Evolutionary conservation across 2,888 invertebrate species (phyloP).

Genomic region (Pecten maximus): DNA sequence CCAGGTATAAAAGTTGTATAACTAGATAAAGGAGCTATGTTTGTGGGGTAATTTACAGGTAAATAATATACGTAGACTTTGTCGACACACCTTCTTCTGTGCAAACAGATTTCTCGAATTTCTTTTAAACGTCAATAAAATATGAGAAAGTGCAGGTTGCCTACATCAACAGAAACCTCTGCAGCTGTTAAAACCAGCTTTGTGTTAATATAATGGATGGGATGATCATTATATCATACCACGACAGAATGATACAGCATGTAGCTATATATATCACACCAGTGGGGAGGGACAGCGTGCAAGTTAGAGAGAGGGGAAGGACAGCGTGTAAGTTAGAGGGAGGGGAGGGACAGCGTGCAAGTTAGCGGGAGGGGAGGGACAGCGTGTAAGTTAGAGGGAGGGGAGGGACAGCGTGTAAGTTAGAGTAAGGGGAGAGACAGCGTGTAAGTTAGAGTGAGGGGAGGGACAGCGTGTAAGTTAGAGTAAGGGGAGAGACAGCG

Average conservation of each 20-base stretch:
- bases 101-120: neutral
- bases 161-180: neutral
- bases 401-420: too few species aligned
- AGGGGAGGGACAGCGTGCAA: too few species aligned
- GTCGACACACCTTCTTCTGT: neutral
- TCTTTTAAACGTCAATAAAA: conserved; percentile 1
- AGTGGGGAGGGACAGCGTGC: too few species aligned
- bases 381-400: too few species aligned
- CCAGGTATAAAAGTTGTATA: neutral
- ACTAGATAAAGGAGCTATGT: neutral
- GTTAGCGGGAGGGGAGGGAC: too few species aligned
- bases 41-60: neutral
- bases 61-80: neutral
- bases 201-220: neutral
- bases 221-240: neutral
- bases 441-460: too few species aligned
- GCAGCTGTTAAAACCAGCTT: neutral
- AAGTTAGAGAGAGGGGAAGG: too few species aligned
- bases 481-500: too few species aligned
- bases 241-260: neutral
- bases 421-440: too few species aligned
- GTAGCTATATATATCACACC: neutral
- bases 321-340: too few species aligned
- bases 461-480: too few species aligned
- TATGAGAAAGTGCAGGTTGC: neutral